phyloP scores from a whole-genome alignment of 2,888 invertebrate species.

The Caenorhabditis sp. region DNA sequence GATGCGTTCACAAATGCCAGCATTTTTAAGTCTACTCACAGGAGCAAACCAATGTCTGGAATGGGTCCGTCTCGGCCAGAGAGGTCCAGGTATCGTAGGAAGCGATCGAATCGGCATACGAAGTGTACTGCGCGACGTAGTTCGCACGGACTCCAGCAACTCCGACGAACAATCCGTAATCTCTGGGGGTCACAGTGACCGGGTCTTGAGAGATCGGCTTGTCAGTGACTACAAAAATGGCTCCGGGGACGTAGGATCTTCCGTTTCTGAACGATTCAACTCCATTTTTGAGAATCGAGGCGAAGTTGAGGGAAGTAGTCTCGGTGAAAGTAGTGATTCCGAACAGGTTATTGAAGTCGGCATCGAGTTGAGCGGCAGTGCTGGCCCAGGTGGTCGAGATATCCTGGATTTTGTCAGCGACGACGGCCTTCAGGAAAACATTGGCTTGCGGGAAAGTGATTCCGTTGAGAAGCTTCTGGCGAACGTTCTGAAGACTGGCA shows the following conservation, averaged over 20 bases:
- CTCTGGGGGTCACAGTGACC: not conserved
- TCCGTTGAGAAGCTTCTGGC: constrained; percentile 5
- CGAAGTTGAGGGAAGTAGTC: constrained; percentile 1
- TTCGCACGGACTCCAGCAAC: constrained; percentile 25
- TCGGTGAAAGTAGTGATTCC: constrained; percentile 9
- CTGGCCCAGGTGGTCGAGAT: constrained; percentile 16
- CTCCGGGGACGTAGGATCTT: constrained; percentile 33
- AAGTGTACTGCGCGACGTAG: constrained; percentile 12
- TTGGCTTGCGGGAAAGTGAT: constrained; percentile 41
- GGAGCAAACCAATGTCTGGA: constrained; percentile 28
- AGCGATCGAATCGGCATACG: not conserved
- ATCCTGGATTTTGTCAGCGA: constrained; percentile 1
- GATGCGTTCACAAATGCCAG: no score
- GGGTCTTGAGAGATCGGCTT: not conserved
- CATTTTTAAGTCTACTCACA: constrained; percentile 25
- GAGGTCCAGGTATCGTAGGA: constrained; percentile 38
- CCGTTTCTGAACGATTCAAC: constrained; percentile 17
- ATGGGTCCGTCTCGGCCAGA: constrained; percentile 31
- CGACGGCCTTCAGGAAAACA: constrained; percentile 36
- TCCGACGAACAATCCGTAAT: constrained; percentile 34
- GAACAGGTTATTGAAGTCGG: constrained; percentile 40
- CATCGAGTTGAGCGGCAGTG: constrained; percentile 6
- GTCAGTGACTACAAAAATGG: constrained; percentile 43
- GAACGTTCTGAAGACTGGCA: constrained; percentile 2
- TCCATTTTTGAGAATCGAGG: constrained; percentile 10